phyloP scores from a whole-genome alignment of 2,888 invertebrate species.

The Lasiommata megera region DNA sequence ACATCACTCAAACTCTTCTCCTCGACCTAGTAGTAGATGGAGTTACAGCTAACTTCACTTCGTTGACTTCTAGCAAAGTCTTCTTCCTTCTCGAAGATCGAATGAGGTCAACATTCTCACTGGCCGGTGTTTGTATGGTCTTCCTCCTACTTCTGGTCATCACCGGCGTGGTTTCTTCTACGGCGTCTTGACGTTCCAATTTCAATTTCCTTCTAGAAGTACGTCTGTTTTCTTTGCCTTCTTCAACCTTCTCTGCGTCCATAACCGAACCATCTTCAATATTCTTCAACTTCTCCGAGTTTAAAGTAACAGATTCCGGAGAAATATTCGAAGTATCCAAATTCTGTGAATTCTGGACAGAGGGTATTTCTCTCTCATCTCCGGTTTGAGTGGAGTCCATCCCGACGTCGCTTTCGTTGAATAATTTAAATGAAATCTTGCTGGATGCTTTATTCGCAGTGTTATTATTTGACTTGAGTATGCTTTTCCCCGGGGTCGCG shows the following conservation, averaged over 20 bases:
- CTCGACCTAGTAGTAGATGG: background rate
- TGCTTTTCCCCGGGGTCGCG: conserved; percentile 66
- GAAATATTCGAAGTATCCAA: background rate
- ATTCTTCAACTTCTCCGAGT: background rate
- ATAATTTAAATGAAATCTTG: conserved; percentile 15
- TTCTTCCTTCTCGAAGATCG: conserved; percentile 37
- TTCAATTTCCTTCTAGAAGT: conserved; percentile 34
- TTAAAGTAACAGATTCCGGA: no score
- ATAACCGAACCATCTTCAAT: background rate
- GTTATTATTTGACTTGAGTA: conserved; percentile 52
- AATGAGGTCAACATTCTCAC: conserved; percentile 18
- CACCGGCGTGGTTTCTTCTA: conserved; percentile 43
- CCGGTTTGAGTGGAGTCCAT: background rate
- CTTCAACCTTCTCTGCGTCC: conserved; percentile 29
- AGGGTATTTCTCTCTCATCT: background rate
- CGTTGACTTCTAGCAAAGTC: conserved; percentile 38
- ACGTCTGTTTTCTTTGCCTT: conserved; percentile 44
- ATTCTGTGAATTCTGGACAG: background rate
- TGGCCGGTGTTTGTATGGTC: conserved; percentile 40
- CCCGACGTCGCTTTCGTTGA: background rate
- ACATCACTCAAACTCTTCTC: background rate
- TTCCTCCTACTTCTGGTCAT: conserved; percentile 54
- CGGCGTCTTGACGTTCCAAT: conserved; percentile 49
- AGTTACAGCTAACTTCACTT: conserved; percentile 16
- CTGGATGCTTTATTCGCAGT: conserved; percentile 31